phyloP scores from a whole-genome alignment of 1,140 invertebrate genomes.

The Philotrypesis tridentata region DNA sequence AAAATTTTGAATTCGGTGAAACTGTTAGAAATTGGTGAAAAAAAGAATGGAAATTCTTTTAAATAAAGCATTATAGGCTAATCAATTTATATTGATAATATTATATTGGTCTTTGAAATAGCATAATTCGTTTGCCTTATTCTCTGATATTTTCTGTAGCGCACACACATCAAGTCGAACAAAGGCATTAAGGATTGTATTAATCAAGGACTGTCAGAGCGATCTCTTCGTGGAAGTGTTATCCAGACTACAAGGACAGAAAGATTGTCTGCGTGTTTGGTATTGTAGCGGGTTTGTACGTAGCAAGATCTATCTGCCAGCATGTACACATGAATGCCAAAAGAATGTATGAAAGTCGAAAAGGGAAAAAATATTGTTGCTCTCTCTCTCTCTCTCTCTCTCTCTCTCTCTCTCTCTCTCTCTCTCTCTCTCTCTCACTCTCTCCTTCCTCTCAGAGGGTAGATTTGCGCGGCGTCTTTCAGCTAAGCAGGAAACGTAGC shows the following conservation, averaged over 20 bases:
- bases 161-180: slow-evolving; percentile 54
- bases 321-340: background rate
- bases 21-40: too few relatives aligned
- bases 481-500: slow-evolving; percentile 26
- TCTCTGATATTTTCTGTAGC: slow-evolving; percentile 22
- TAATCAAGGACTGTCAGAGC: slow-evolving; percentile 71
- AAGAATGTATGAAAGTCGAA: slow-evolving; percentile 7
- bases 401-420: too few relatives aligned
- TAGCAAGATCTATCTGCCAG: background rate
- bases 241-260: background rate
- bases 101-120: background rate
- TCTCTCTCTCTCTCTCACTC: too few relatives aligned
- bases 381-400: too few relatives aligned
- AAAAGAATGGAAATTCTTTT: too few relatives aligned
- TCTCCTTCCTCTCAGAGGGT: background rate
- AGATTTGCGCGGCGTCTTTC: background rate
- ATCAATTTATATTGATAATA: background rate
- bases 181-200: slow-evolving; percentile 72
- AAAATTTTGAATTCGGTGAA: too few relatives aligned
- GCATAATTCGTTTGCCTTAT: slow-evolving; percentile 6
- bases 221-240: slow-evolving; percentile 57
- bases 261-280: background rate
- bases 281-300: background rate
- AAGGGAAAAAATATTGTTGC: slow-evolving; percentile 27
- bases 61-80: too few relatives aligned